Percentiles rank a stretch among this genome's conserved stretches.
Evolutionary conservation across 1,140 invertebrate genomes (phyloP).

Genomic region (Eubasilissa regina): DNA sequence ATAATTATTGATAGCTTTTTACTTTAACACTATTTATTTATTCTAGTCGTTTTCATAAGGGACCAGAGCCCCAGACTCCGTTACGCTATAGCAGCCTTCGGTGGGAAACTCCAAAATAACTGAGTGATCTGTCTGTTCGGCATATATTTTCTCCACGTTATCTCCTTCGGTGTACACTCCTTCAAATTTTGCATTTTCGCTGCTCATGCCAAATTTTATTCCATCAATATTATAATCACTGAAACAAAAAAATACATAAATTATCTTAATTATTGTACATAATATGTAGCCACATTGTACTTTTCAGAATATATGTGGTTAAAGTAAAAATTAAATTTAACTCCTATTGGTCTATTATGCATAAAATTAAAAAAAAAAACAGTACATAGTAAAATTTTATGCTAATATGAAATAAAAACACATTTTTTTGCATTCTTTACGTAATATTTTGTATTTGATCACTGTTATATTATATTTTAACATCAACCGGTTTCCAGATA

Average conservation of each 20-base stretch:
- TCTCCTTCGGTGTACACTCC: background rate
- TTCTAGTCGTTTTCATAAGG: constrained; percentile 58
- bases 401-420: too few species aligned
- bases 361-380: too few species aligned
- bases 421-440: too few species aligned
- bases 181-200: constrained; percentile 23
- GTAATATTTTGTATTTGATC: too few species aligned
- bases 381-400: too few species aligned
- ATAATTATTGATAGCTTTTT: too few species aligned
- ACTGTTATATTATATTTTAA: too few species aligned
- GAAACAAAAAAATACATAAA: constrained; percentile 35
- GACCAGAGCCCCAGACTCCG: constrained; percentile 65
- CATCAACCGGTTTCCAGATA: too few species aligned
- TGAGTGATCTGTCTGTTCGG: constrained; percentile 10
- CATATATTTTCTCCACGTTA: constrained; percentile 2
- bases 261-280: background rate
- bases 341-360: too few species aligned
- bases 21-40: too few species aligned
- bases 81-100: constrained; percentile 66
- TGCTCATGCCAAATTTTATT: background rate
- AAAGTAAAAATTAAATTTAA: too few species aligned
- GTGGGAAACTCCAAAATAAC: constrained; percentile 58
- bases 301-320: too few species aligned
- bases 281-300: background rate
- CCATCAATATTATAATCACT: constrained; percentile 37